Evolutionary conservation across 2,888 invertebrate species (phyloP).

Genomic region (Rotaria magnacalcarata): DNA sequence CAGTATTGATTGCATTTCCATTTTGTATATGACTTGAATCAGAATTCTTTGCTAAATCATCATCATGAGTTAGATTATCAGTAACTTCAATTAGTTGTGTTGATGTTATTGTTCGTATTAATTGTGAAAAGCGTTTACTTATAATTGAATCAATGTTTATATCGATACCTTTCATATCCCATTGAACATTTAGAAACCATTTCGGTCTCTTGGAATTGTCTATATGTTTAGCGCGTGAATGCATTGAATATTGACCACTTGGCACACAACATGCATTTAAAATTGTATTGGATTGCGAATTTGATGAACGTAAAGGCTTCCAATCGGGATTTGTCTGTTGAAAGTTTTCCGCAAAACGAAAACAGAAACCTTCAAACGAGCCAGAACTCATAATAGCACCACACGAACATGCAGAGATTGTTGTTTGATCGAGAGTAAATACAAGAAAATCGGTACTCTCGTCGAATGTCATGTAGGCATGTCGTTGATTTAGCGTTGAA

Average conservation of each 20-base stretch:
- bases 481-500: neutral
- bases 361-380: slow-evolving; percentile 64
- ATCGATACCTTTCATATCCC: slow-evolving; percentile 99
- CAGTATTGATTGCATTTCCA: neutral
- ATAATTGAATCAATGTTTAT: slow-evolving; percentile 91
- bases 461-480: neutral
- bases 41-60: neutral
- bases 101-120: slow-evolving; percentile 85
- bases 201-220: slow-evolving; percentile 68
- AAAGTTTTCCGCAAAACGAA: slow-evolving; percentile 93
- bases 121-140: slow-evolving; percentile 85
- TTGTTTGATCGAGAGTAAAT: slow-evolving; percentile 89
- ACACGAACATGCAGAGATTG: slow-evolving; percentile 86
- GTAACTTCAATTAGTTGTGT: neutral
- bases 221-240: slow-evolving; percentile 82
- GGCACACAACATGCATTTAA: slow-evolving; percentile 78
- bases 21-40: neutral
- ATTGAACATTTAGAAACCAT: slow-evolving; percentile 93
- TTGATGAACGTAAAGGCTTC: slow-evolving; percentile 67
- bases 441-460: slow-evolving; percentile 70
- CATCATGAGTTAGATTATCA: neutral
- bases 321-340: slow-evolving; percentile 92
- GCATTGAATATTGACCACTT: slow-evolving; percentile 95
- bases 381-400: slow-evolving; percentile 88
- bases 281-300: slow-evolving; percentile 49